Conservation (phyloP, 2,113 vertebrate genomes). For the Nycticorax nycticorax region DNA sequence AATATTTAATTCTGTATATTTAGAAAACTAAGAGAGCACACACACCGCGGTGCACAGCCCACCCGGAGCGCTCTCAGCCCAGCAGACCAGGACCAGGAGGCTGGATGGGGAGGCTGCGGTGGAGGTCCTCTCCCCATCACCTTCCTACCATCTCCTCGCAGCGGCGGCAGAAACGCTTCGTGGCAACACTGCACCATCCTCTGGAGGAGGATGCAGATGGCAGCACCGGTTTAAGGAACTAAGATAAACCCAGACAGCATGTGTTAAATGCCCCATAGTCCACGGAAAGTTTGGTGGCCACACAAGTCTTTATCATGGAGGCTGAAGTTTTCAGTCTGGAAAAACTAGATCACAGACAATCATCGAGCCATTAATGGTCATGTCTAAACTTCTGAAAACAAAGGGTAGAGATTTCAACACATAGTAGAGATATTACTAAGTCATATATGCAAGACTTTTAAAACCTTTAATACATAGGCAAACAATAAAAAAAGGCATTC, state of each 20-base stretch:
- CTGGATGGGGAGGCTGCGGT: background rate
- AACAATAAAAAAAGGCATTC: background rate
- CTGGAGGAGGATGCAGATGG: background rate
- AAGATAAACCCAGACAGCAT: background rate
- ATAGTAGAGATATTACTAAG: background rate
- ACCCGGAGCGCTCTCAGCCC: rapidly evolving
- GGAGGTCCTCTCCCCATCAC: background rate
- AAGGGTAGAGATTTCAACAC: background rate
- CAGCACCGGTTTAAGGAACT: background rate
- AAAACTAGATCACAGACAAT: background rate
- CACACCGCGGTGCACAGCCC: background rate
- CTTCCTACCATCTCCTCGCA: background rate
- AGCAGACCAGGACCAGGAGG: background rate
- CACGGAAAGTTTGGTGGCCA: background rate
- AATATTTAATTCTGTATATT: background rate
- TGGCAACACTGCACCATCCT: background rate
- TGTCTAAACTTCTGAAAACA: background rate
- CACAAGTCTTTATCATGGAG: background rate
- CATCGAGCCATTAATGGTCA: background rate
- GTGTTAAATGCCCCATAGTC: background rate
- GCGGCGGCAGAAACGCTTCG: background rate
- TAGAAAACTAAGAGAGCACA: background rate
- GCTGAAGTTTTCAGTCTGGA: background rate
- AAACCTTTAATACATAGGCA: background rate
- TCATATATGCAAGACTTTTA: background rate